phyloP scores from a whole-genome alignment of 1,140 invertebrate species.

The Dreissena polymorpha region DNA sequence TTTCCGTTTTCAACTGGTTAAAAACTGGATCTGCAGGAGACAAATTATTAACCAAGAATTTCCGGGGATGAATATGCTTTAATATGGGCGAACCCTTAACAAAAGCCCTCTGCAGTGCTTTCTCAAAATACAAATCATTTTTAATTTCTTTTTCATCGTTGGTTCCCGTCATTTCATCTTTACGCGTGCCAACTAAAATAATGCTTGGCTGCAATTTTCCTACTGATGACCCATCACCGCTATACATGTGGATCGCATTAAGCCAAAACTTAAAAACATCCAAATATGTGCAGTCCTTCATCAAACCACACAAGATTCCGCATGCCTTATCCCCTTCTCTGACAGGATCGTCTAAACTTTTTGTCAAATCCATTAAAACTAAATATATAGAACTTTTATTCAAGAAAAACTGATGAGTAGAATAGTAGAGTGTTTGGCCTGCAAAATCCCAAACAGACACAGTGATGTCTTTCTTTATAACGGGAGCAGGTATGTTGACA shows the following conservation, averaged over 20 bases:
- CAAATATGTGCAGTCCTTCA: not conserved
- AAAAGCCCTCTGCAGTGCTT: slow-evolving; percentile 37
- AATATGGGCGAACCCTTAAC: not conserved
- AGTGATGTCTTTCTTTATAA: not conserved
- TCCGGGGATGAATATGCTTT: slow-evolving; percentile 1
- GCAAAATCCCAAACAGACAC: not conserved
- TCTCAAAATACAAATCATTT: slow-evolving; percentile 27
- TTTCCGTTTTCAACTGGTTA: slow-evolving; percentile 5
- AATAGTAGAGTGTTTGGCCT: no score
- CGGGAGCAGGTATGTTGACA: not conserved
- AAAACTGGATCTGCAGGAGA: no score
- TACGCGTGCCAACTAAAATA: slow-evolving; percentile 31
- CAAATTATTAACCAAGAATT: slow-evolving; percentile 41
- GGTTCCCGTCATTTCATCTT: slow-evolving; percentile 14
- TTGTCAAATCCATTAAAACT: not conserved
- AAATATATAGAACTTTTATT: not conserved
- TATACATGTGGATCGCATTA: not conserved
- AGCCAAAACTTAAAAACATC: not conserved
- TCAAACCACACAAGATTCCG: not conserved
- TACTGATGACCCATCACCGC: no score
- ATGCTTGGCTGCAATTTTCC: no score
- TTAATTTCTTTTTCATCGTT: slow-evolving; percentile 37
- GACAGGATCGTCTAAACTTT: not conserved
- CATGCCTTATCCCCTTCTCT: no score
- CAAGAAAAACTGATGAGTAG: not conserved